Percentiles rank a stretch among this genome's conserved stretches.
Conservation (phyloP, 1,140 invertebrate species). For the Drosophila aff. region DNA sequence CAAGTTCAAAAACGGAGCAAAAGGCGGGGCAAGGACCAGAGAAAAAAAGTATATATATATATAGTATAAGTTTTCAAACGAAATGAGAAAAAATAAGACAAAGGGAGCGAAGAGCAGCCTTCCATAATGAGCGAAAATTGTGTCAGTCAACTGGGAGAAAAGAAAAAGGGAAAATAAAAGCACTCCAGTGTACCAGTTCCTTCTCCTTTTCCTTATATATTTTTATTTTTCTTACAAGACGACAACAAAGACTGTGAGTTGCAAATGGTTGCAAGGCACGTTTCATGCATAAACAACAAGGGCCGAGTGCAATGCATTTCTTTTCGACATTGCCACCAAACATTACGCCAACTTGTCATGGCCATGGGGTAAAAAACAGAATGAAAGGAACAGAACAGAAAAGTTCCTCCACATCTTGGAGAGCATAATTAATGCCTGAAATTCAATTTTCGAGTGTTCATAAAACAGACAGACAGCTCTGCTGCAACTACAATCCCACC, state of each 20-base stretch:
- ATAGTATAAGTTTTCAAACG: constrained; percentile 12
- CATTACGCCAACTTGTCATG: constrained; percentile 31
- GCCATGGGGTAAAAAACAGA: background rate
- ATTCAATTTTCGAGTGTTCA: constrained; percentile 34
- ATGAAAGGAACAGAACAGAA: background rate
- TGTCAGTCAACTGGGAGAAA: constrained; percentile 49
- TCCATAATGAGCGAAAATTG: constrained; percentile 59
- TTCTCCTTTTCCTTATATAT: constrained; percentile 1
- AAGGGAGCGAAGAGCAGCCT: constrained; percentile 28
- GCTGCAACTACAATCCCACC: background rate
- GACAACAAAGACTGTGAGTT: constrained; percentile 6
- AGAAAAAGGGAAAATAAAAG: background rate
- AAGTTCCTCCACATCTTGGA: constrained; percentile 21
- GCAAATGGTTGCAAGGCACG: constrained; percentile 31
- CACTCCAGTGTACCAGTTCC: background rate
- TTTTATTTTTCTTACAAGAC: background rate
- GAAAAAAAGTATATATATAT: background rate
- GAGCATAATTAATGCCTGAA: constrained; percentile 53
- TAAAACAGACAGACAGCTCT: constrained; percentile 29
- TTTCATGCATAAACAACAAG: constrained; percentile 71
- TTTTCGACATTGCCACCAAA: constrained; percentile 25
- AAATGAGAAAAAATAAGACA: constrained; percentile 27
- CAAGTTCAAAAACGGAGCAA: constrained; percentile 16
- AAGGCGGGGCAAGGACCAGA: background rate
- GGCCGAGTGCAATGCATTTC: constrained; percentile 33